Evolutionary conservation across 2,888 invertebrate genomes (phyloP).

Genomic region (Spodoptera picta): DNA sequence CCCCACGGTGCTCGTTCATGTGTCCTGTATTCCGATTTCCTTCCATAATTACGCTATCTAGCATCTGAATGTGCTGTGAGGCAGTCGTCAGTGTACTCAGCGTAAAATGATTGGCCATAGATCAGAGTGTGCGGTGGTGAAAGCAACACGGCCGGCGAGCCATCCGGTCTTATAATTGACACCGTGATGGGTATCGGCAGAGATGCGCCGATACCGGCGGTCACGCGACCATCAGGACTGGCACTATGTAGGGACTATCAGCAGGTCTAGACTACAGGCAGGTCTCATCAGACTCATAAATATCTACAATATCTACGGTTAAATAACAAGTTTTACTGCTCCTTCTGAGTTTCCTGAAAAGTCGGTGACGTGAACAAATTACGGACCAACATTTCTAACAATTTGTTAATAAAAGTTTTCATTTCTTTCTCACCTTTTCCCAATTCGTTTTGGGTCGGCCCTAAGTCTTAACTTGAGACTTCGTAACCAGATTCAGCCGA

Average conservation of each 20-base stretch:
- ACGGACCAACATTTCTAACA: no score
- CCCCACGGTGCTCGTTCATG: no score
- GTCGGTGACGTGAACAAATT: no score
- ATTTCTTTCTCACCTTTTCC: no score
- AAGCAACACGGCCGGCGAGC: conserved; percentile 42
- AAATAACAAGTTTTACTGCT: no score
- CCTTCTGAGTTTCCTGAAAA: no score
- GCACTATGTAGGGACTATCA: conserved; percentile 1
- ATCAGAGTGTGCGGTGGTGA: conserved; percentile 45
- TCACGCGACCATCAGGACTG: conserved; percentile 41
- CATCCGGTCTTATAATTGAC: conserved; percentile 52
- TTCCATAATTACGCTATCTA: conserved; percentile 33
- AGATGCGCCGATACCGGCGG: conserved; percentile 44
- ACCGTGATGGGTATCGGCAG: conserved; percentile 49
- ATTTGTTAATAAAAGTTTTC: no score
- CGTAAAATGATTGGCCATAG: conserved; percentile 44
- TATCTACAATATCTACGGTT: no score
- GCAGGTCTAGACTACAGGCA: conserved; percentile 16
- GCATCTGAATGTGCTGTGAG: conserved; percentile 25
- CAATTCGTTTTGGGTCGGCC: no score
- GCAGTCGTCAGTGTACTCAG: conserved; percentile 37
- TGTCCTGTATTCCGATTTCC: conserved; percentile 15
- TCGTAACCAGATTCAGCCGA: no score
- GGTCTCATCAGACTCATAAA: no score
- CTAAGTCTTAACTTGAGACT: no score